Evolutionary conservation across 2,797 vertebrate species (phyloP).

Genomic region (Labroides dimidiatus): DNA sequence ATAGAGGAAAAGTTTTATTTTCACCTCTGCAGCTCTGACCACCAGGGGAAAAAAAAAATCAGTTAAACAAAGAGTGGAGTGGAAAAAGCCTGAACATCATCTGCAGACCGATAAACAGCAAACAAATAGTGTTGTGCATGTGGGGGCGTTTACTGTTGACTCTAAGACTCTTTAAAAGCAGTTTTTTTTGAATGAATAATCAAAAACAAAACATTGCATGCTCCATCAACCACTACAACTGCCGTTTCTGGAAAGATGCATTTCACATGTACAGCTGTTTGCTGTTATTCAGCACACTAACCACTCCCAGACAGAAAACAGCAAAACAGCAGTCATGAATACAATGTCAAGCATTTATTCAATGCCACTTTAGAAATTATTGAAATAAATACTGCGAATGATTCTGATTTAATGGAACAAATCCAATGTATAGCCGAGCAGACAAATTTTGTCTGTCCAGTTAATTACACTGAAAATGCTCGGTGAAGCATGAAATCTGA

Average conservation of each 20-base stretch:
- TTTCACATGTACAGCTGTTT: background rate
- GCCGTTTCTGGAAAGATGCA: background rate
- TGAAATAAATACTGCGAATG: no score
- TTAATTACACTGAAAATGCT: no score
- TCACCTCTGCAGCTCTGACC: background rate
- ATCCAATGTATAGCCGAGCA: no score
- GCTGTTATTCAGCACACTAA: no score
- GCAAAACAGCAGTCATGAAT: no score
- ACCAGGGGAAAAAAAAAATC: background rate
- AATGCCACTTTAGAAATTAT: no score
- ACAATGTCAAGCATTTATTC: no score
- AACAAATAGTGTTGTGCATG: background rate
- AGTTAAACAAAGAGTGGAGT: background rate
- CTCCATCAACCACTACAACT: background rate
- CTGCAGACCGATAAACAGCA: background rate
- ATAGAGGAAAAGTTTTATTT: background rate
- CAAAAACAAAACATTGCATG: no score
- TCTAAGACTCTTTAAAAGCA: background rate
- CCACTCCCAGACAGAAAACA: no score
- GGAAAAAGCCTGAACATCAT: background rate
- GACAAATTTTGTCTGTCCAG: no score
- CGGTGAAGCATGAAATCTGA: no score
- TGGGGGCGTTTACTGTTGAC: background rate
- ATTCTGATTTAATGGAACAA: no score
- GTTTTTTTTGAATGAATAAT: background rate